Evolutionary conservation across 2,797 vertebrate species (phyloP), one percentile per base, ranked within the genome.

Genomic region (Syngnathus rostellatus): DNA sequence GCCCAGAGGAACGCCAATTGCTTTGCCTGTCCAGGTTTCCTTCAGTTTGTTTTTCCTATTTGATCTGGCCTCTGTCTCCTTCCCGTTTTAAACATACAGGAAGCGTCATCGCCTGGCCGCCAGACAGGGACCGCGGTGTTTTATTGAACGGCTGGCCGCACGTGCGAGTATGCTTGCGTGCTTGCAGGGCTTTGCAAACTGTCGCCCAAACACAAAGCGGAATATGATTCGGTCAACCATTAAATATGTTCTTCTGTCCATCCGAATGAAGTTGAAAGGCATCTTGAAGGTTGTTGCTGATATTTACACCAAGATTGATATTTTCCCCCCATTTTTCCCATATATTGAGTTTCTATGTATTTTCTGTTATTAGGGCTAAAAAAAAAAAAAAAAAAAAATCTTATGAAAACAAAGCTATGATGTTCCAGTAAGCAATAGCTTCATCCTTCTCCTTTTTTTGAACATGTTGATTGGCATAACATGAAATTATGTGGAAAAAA

Each of bases 21-120:
- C 64, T 81, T 73, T 54, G 68, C 69, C n/a, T 65, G 72, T 78
- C 72, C 45, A 69, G 39, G 78, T 83, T 79, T 72, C 71, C 68
- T 72, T 51, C 53, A 68, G 60, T 71, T 77, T 78, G 16, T 65
- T 68, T 77, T 82, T 73, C 70, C 62, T 62, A 54, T 72, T 75
- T 64, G 63, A 77, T 77, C 72, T 69, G 63, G 58, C 72, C 64
- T 61, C 61, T 69, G 63, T 64, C 70, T 59, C 55, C 59, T 58
- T 63, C 40, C 45, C 21, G 8, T 55, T 55, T 43, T 54, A 12
- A 55, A 55, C 21, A 12, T 55, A 55, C 53, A 12, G 53, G 12
- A 14, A 31, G 10, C 53, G 23, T 55, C 21, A 14, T 11, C 2
- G 23, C 23, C 31, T 25, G 53, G 57, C 2, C 39, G 38, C 31